These are phyloP conservation scores for Ailuropoda melanoleuca DNA, from an alignment of 2,113 vertebrate species.

Conservation along the genomic window DNA sequence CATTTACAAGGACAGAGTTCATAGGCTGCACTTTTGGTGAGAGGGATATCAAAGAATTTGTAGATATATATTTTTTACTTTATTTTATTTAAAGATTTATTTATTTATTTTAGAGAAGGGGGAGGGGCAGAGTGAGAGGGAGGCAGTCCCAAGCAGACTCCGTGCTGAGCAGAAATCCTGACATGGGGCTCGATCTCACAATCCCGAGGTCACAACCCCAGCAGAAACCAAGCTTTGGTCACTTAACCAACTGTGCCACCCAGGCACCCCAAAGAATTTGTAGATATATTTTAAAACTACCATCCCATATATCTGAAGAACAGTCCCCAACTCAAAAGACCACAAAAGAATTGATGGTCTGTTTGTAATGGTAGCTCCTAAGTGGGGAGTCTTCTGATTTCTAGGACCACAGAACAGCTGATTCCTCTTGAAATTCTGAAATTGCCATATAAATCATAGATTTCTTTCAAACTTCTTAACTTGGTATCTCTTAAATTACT, in stretches of 20 bases:
- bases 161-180: not conserved
- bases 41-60: not conserved
- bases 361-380: not conserved
- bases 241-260: not conserved
- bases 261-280: not conserved
- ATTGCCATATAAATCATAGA: not conserved
- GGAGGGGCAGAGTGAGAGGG: not conserved
- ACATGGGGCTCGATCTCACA: not conserved
- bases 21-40: not conserved
- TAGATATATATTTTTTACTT: not conserved
- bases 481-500: not conserved
- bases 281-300: slow-evolving; percentile 1
- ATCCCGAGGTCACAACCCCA: not conserved
- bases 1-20: not conserved
- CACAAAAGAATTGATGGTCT: not conserved
- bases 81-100: not conserved
- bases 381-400: not conserved
- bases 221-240: not conserved
- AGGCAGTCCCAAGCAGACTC: not conserved
- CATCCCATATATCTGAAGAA: slow-evolving; percentile 19
- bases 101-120: not conserved
- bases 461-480: slow-evolving; percentile 20
- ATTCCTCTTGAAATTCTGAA: slow-evolving; percentile 3
- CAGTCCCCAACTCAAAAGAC: not conserved
- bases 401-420: not conserved